Evolutionary conservation across 2,888 invertebrate species (phyloP).

Genomic region (Tuta absoluta): DNA sequence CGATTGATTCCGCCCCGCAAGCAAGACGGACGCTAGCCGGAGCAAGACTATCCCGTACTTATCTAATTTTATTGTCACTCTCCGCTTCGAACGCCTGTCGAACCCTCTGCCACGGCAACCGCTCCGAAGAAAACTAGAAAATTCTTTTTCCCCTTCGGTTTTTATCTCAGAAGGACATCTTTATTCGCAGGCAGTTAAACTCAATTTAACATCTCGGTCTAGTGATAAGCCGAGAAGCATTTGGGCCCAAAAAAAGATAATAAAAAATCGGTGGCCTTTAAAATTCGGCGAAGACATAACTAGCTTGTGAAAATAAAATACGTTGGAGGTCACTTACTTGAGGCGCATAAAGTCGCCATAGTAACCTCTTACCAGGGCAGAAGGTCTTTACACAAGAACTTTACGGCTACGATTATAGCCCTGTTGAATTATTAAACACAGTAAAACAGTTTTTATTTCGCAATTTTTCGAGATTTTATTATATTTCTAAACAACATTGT

Average conservation of each 20-base stretch:
- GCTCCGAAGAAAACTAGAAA: slow-evolving; percentile 46
- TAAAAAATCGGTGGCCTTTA: slow-evolving; percentile 50
- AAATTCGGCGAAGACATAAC: slow-evolving; percentile 43
- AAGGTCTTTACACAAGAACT: background rate
- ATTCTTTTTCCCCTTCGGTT: slow-evolving; percentile 32
- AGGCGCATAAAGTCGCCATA: background rate
- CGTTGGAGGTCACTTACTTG: background rate
- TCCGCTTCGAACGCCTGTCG: slow-evolving; percentile 50
- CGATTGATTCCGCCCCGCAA: slow-evolving; percentile 76
- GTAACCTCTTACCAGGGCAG: background rate
- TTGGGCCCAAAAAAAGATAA: slow-evolving; percentile 47
- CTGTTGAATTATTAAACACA: background rate
- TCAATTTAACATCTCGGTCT: slow-evolving; percentile 65
- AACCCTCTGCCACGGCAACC: slow-evolving; percentile 44
- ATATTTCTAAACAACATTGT: slow-evolving; percentile 18
- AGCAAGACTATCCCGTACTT: slow-evolving; percentile 74
- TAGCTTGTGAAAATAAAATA: slow-evolving; percentile 16
- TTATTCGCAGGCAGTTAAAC: slow-evolving; percentile 74
- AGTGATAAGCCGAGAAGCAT: slow-evolving; percentile 62
- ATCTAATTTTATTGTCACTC: slow-evolving; percentile 81
- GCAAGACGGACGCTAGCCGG: slow-evolving; percentile 60
- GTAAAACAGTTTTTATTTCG: background rate
- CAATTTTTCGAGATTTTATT: slow-evolving; percentile 3
- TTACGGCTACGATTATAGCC: background rate
- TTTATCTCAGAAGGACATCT: slow-evolving; percentile 70